A percentile compares a stretch with the other conserved stretches of the same genome.
phyloP scores from a whole-genome alignment of 2,113 vertebrate genomes.

The Ovibos moschatus region DNA sequence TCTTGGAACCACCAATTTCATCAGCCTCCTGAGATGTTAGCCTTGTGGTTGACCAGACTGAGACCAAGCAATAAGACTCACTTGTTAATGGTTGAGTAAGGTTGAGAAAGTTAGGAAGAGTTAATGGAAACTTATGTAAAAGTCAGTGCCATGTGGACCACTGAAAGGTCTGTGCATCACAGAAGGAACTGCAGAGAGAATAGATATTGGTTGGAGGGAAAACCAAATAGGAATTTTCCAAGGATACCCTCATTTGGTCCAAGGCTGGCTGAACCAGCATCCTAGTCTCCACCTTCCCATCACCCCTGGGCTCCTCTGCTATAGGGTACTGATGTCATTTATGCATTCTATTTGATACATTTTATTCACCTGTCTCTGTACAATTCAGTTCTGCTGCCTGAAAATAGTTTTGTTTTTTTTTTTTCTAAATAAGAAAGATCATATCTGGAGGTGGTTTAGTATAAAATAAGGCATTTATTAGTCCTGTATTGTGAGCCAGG shows the following conservation, averaged over 20 bases:
- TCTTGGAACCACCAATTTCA: background rate
- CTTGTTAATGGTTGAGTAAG: too few relatives aligned
- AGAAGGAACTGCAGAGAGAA: background rate
- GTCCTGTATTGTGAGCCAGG: background rate
- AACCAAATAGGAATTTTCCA: too few relatives aligned
- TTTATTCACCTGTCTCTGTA: background rate
- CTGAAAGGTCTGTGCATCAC: background rate
- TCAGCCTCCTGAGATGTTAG: background rate
- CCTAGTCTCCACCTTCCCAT: accelerated
- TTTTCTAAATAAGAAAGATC: background rate
- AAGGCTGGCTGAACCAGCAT: background rate
- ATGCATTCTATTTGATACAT: background rate
- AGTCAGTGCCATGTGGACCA: background rate
- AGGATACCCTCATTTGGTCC: background rate
- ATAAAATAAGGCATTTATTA: background rate
- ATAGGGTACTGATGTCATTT: too few relatives aligned
- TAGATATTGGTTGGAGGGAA: background rate
- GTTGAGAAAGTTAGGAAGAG: background rate
- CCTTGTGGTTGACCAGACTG: background rate
- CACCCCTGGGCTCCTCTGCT: accelerated
- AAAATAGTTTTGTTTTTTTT: background rate
- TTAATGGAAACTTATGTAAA: background rate
- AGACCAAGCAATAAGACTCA: background rate
- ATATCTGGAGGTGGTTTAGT: background rate
- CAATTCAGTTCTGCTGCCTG: background rate